A percentile compares a stretch with the other conserved stretches of the same genome.
Conservation (phyloP, 2,113 vertebrate species). For the Chionomys nivalis region DNA sequence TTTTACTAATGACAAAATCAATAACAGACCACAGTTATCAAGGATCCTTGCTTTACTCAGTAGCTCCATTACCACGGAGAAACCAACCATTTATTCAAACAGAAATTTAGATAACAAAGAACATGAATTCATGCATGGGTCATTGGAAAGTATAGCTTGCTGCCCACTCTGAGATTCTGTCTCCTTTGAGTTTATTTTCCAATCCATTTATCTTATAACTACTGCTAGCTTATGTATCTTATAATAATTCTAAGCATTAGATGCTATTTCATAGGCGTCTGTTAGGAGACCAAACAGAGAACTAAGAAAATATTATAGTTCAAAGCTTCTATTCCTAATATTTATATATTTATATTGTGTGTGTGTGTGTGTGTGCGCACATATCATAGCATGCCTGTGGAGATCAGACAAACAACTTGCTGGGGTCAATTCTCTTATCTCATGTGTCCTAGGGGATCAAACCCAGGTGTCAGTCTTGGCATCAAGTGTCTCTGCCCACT, state of each 20-base stretch:
- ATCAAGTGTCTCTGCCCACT: background rate
- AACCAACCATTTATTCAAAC: background rate
- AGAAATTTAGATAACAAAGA: background rate
- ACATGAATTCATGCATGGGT: background rate
- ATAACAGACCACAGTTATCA: background rate
- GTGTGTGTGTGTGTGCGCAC: too few relatives aligned
- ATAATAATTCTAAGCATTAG: background rate
- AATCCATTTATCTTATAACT: background rate
- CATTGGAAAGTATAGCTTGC: background rate
- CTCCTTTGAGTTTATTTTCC: background rate
- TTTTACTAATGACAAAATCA: slow-evolving; percentile 56
- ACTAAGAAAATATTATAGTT: background rate
- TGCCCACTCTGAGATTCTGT: background rate
- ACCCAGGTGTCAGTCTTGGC: background rate
- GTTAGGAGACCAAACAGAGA: background rate
- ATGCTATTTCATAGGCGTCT: background rate
- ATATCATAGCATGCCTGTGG: background rate
- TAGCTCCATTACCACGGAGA: background rate
- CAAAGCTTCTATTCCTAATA: background rate
- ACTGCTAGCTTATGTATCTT: background rate
- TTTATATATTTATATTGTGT: background rate
- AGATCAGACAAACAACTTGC: background rate
- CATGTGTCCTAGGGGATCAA: background rate
- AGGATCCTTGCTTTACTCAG: background rate
- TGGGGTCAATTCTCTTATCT: background rate